A percentile compares a stretch with the other conserved stretches of the same genome.
phyloP scores from a whole-genome alignment of 2,888 invertebrate species.

The Xestia xanthographa region DNA sequence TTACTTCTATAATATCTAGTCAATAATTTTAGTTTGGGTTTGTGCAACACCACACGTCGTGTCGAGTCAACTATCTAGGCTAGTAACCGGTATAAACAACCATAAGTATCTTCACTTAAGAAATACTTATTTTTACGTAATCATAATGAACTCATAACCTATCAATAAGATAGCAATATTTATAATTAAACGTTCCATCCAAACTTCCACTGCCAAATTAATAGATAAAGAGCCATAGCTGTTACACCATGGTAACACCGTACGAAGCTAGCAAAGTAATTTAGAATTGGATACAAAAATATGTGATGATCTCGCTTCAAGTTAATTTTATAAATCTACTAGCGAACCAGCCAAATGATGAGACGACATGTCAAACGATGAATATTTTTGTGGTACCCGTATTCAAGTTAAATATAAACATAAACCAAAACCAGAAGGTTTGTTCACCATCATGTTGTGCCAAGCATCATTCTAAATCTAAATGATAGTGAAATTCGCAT shows the following conservation, averaged over 20 bases:
- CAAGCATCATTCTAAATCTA: background rate
- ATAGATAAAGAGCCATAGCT: background rate
- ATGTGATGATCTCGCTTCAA: background rate
- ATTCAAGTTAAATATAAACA: background rate
- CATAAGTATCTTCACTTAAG: constrained; percentile 73
- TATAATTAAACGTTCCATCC: constrained; percentile 35
- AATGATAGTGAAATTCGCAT: background rate
- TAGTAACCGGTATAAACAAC: constrained; percentile 74
- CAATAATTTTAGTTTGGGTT: constrained; percentile 89
- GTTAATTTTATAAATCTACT: background rate
- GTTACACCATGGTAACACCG: background rate
- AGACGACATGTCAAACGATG: background rate
- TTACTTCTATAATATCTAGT: constrained; percentile 88
- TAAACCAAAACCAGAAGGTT: background rate
- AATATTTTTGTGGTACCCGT: background rate
- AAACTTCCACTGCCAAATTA: constrained; percentile 3
- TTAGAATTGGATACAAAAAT: background rate
- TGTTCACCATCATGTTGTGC: background rate
- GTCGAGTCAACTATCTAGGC: constrained; percentile 78
- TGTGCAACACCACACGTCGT: constrained; percentile 87
- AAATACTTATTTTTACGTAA: constrained; percentile 61
- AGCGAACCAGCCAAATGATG: background rate
- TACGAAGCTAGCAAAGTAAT: background rate
- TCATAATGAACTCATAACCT: constrained; percentile 50
- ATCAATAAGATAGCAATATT: constrained; percentile 42